Evolutionary conservation across 23 tunicate genomes (phyloP).

Genomic region (Diplosoma virens): DNA sequence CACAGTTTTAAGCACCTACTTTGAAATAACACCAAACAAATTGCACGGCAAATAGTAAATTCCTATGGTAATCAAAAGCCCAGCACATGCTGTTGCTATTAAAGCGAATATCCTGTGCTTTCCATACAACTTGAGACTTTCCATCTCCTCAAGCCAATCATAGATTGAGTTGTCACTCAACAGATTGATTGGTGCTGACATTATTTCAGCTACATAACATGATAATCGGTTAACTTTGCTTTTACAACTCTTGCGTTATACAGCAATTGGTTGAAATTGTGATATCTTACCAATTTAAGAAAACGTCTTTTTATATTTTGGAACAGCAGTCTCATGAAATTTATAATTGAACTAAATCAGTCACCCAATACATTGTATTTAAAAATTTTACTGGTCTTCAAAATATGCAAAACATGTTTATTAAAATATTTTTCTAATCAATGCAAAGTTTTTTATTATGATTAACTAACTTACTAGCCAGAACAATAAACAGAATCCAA

Average conservation of each 20-base stretch:
- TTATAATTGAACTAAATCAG: too few relatives aligned
- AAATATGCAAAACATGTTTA: too few relatives aligned
- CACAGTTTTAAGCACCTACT: conserved; percentile 58
- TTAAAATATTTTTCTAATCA: too few relatives aligned
- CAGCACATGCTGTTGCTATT: conserved; percentile 47
- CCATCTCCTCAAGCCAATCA: conserved; percentile 66
- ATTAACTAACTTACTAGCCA: conserved; percentile 10
- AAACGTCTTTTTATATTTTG: too few relatives aligned
- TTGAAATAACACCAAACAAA: conserved; percentile 31
- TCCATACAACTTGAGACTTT: conserved; percentile 61
- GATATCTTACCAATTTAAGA: too few relatives aligned
- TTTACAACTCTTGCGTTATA: too few relatives aligned
- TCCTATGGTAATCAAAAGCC: conserved; percentile 30
- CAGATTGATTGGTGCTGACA: conserved; percentile 53
- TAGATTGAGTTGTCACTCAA: conserved; percentile 63
- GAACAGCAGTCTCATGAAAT: too few relatives aligned
- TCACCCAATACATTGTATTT: too few relatives aligned
- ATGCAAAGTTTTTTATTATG: too few relatives aligned
- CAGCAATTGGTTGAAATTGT: too few relatives aligned
- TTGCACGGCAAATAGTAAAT: conserved; percentile 62
- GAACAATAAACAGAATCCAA: neutral
- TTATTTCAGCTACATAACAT: conserved; percentile 51
- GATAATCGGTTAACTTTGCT: too few relatives aligned
- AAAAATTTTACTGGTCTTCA: too few relatives aligned
- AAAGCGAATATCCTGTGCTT: conserved; percentile 37